Evolutionary conservation across 2,797 vertebrate species (phyloP).

Genomic region (Platalea minor): DNA sequence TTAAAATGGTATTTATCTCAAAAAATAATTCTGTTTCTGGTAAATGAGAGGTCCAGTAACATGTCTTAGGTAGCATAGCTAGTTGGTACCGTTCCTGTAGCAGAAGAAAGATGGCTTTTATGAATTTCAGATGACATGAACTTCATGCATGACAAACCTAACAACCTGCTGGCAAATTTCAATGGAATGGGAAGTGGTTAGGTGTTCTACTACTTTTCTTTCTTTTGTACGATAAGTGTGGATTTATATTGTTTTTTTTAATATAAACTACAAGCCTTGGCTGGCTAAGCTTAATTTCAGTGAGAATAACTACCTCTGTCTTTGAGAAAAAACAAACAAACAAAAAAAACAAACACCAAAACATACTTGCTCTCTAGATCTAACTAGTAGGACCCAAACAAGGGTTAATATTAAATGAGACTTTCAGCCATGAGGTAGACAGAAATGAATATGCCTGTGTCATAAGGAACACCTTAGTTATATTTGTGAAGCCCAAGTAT

Average conservation of each 20-base stretch:
- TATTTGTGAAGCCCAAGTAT: neutral
- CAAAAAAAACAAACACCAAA: neutral
- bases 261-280: neutral
- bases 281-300: neutral
- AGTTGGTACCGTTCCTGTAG: neutral
- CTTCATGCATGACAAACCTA: neutral
- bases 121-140: neutral
- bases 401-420: neutral
- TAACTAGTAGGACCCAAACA: neutral
- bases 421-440: neutral
- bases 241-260: neutral
- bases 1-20: neutral
- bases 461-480: neutral
- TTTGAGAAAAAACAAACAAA: neutral
- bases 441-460: neutral
- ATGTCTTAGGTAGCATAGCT: neutral
- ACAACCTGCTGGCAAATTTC: neutral
- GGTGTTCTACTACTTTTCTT: neutral
- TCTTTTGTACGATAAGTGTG: neutral
- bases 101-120: neutral
- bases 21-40: neutral
- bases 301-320: neutral
- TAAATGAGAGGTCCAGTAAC: neutral
- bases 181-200: neutral
- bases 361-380: neutral